A percentile compares a stretch with the other conserved stretches of the same genome.
Evolutionary conservation across 2,888 invertebrate genomes (phyloP).

Genomic region (Platycnemis pennipes): DNA sequence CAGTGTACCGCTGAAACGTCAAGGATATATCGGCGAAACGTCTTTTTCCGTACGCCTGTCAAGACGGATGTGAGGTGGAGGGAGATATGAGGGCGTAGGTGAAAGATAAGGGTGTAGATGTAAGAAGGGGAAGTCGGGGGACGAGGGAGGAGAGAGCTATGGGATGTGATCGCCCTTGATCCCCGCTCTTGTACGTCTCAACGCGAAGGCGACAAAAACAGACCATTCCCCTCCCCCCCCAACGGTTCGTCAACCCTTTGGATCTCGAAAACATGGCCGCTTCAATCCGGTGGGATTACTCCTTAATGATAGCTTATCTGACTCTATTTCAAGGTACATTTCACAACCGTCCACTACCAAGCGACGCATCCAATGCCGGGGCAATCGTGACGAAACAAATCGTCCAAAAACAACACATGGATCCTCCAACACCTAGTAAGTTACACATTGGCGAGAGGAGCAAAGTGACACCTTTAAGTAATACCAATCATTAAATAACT

Average conservation of each 20-base stretch:
- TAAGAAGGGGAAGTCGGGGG: neutral
- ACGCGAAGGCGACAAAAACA: neutral
- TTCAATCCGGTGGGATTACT: constrained; percentile 18
- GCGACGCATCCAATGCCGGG: neutral
- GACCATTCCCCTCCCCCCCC: neutral
- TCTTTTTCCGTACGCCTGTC: constrained; percentile 13
- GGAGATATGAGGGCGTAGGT: neutral
- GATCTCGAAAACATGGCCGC: constrained; percentile 24
- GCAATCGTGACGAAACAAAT: neutral
- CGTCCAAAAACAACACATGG: neutral
- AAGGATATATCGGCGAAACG: neutral
- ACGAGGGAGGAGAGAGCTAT: neutral
- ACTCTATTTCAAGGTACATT: neutral
- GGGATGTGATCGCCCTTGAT: constrained; percentile 7
- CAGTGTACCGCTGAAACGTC: neutral
- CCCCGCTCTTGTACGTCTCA: neutral
- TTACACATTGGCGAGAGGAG: neutral
- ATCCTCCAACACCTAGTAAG: neutral
- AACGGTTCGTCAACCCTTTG: neutral
- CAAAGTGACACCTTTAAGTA: too few relatives aligned
- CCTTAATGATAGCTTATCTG: constrained; percentile 49
- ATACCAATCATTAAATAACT: too few relatives aligned
- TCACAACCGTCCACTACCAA: neutral
- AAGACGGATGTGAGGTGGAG: neutral
- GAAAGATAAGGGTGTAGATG: neutral